Conservation (phyloP, 2,888 invertebrate genomes). For the Lepas anatifera region DNA sequence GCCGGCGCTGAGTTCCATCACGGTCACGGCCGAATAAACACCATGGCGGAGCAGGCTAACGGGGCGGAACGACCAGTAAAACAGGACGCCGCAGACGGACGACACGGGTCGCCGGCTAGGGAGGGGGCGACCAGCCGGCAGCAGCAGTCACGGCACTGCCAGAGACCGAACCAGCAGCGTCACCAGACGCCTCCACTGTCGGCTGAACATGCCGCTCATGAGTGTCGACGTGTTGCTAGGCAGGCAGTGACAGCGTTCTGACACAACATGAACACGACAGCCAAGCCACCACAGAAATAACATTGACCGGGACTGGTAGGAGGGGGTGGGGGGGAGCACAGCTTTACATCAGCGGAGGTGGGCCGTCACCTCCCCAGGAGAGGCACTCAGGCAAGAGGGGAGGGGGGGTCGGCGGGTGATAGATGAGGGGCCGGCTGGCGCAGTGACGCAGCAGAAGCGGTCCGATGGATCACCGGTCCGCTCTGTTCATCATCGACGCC, state of each 20-base stretch:
- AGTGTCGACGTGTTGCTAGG: no score
- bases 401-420: background rate
- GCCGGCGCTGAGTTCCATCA: background rate
- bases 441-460: conserved; percentile 4
- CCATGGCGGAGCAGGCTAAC: background rate
- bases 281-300: no score
- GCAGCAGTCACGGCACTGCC: no score
- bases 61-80: background rate
- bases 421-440: background rate
- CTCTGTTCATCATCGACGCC: background rate
- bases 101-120: background rate
- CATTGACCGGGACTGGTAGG: no score
- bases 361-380: no score
- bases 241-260: no score
- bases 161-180: no score
- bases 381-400: no score
- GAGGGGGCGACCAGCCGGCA: background rate
- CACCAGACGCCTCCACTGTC: no score
- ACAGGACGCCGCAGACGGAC: background rate
- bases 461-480: background rate
- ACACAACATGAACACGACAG: no score
- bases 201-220: no score
- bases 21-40: background rate
- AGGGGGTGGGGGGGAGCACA: background rate
- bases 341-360: no score